Evolutionary conservation across 2,888 invertebrate species (phyloP), one percentile per base, ranked within the genome.

Genomic region (Alitta virens): DNA sequence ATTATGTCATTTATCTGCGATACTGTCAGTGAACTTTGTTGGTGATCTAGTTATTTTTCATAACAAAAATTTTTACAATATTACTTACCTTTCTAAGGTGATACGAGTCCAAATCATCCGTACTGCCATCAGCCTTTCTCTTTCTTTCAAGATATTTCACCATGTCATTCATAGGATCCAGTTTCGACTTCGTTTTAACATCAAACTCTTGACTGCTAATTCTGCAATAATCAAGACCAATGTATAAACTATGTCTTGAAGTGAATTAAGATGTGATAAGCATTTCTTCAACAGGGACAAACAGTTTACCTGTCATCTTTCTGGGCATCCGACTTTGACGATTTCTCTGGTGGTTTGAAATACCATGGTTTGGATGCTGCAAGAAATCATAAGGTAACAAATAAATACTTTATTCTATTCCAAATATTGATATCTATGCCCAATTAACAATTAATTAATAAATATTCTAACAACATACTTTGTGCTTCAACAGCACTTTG

Each of bases 401-500:
- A 49, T n/a, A n/a, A n/a, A n/a, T n/a, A n/a, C n/a, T n/a, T n/a
- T n/a, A n/a, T n/a, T n/a, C n/a, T n/a, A n/a, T n/a, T n/a, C n/a
- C n/a, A n/a, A n/a, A n/a, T n/a, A n/a, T n/a, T n/a, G n/a, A n/a
- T n/a, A n/a, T n/a, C n/a, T n/a, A n/a, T n/a, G n/a, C n/a, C n/a
- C n/a, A n/a, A n/a, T n/a, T n/a, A n/a, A n/a, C n/a, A n/a, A n/a
- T n/a, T n/a, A n/a, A n/a, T n/a, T n/a, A 33, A 33, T 7, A 33
- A 12, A 33, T 33, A 7, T 33, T 33, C 33, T 33, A n/a, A n/a
- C n/a, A 21, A 64, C 60, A 60, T 72, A 78, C 79, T 73, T 67
- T 76, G 70, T 53, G 72, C 63, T 63, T 80, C 80, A 3, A 75
- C 62, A 27, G 79, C 63, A 68, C 78, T 92, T 83, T 98, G 96